Percentiles rank a stretch among this genome's conserved stretches.
phyloP scores from a whole-genome alignment of 37 sponge, comb jelly and placozoan genomes.

The Oscarella lobularis region DNA sequence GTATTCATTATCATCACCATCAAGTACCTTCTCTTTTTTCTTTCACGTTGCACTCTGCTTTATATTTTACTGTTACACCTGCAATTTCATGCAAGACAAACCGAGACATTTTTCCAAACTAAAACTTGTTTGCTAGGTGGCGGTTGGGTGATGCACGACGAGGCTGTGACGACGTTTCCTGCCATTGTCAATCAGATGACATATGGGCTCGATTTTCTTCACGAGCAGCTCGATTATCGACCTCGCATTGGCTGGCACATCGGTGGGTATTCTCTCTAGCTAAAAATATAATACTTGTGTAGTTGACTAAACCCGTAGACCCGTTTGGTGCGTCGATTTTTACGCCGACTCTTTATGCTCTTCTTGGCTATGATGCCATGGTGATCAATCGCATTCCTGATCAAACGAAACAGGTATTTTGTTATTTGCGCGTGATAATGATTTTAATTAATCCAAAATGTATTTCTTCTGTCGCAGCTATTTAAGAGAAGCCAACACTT shows the following conservation, averaged over 20 bases:
- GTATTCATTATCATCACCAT: no score
- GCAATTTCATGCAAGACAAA: no score
- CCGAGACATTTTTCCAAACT: no score
- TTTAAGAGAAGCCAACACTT: not conserved
- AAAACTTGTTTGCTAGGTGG: no score
- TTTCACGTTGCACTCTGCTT: no score
- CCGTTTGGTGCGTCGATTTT: slow-evolving; percentile 17
- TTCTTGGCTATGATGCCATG: slow-evolving; percentile 11
- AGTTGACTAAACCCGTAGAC: not conserved
- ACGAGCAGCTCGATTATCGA: not conserved
- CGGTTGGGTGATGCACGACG: slow-evolving; percentile 18
- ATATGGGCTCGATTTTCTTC: slow-evolving; percentile 6
- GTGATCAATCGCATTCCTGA: slow-evolving; percentile 14
- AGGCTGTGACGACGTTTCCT: slow-evolving; percentile 9
- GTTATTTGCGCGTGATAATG: not conserved
- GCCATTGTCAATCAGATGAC: slow-evolving; percentile 18
- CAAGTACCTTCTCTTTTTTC: no score
- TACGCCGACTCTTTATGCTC: slow-evolving; percentile 7
- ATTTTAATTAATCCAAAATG: not conserved
- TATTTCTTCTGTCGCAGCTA: not conserved
- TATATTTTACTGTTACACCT: no score
- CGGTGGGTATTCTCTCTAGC: not conserved
- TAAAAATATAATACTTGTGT: not conserved
- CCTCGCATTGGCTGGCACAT: slow-evolving; percentile 27
- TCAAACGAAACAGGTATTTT: slow-evolving; percentile 7